A percentile compares a stretch with the other conserved stretches of the same genome.
Conservation (phyloP, 2,888 invertebrate genomes). For the Cotesia congregata region DNA sequence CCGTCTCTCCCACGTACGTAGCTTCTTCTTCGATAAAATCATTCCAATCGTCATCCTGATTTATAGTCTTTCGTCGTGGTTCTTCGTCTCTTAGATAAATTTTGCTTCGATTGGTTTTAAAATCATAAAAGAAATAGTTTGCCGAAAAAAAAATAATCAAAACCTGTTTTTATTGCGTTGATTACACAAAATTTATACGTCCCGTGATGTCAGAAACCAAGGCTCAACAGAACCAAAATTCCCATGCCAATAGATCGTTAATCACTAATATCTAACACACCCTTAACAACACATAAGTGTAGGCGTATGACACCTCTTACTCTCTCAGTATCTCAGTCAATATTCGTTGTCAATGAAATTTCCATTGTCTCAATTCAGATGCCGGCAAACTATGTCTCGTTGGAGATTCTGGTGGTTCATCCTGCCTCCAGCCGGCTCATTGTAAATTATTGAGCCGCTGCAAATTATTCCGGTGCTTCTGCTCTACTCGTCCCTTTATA, state of each 20-base stretch:
- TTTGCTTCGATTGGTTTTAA: too few relatives aligned
- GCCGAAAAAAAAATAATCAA: too few relatives aligned
- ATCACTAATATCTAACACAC: not conserved
- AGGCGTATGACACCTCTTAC: not conserved
- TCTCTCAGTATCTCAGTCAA: not conserved
- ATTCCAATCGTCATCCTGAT: not conserved
- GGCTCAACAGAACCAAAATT: not conserved
- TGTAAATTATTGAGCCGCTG: conserved; percentile 57
- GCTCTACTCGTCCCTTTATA: conserved; percentile 48
- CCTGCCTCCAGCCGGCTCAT: conserved; percentile 47
- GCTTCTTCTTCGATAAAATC: conserved; percentile 1
- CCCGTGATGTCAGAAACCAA: too few relatives aligned
- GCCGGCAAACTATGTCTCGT: conserved; percentile 16
- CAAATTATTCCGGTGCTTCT: conserved; percentile 57
- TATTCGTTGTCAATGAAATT: conserved; percentile 36
- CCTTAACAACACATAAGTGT: not conserved
- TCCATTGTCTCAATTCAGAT: conserved; percentile 32
- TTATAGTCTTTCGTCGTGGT: not conserved
- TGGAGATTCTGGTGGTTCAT: conserved; percentile 1
- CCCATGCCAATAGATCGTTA: conserved; percentile 10
- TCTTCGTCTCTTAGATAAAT: too few relatives aligned
- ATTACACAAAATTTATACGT: too few relatives aligned
- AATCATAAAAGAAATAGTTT: too few relatives aligned
- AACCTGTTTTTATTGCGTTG: too few relatives aligned
- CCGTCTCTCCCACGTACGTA: not conserved